Percentiles rank a stretch among this genome's conserved stretches.
These are phyloP conservation scores for Limnephilus marmoratus DNA, from an alignment of 2,888 invertebrate species.

Conservation along the genomic window DNA sequence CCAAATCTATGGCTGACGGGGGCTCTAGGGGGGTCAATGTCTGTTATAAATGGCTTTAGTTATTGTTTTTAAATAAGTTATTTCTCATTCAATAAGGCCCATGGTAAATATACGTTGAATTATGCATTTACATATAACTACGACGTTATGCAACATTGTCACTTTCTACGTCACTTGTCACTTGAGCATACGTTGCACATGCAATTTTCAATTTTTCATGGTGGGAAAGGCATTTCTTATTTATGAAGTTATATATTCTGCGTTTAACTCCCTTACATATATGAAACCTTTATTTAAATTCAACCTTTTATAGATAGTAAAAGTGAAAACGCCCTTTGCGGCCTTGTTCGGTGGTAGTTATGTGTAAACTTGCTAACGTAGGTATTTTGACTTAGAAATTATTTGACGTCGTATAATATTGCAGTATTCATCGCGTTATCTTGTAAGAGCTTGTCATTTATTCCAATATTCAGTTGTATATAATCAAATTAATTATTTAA, in stretches of 20 bases:
- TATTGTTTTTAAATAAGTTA: conserved; percentile 48
- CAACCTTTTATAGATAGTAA: background rate
- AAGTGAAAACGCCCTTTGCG: conserved; percentile 24
- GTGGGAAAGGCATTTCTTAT: background rate
- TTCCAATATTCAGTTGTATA: background rate
- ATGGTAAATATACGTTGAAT: conserved; percentile 26
- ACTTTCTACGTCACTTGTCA: conserved; percentile 47
- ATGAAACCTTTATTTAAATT: background rate
- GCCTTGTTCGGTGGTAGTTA: background rate
- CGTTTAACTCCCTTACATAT: background rate
- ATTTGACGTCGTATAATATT: conserved; percentile 6
- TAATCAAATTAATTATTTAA: background rate
- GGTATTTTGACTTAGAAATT: conserved; percentile 20
- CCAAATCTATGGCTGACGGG: conserved; percentile 43
- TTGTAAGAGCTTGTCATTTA: background rate
- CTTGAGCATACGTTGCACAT: conserved; percentile 45
- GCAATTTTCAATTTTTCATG: conserved; percentile 44
- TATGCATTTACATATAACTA: background rate
- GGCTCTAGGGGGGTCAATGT: conserved; percentile 50
- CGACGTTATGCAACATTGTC: conserved; percentile 24
- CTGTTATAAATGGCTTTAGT: conserved; percentile 50
- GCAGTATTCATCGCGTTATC: background rate
- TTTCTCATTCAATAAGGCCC: background rate
- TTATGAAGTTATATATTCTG: background rate
- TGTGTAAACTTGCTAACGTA: conserved; percentile 16